Evolutionary conservation across 2,888 invertebrate species (phyloP), one percentile per base, ranked within the genome.

Genomic region (Cerastoderma edule): DNA sequence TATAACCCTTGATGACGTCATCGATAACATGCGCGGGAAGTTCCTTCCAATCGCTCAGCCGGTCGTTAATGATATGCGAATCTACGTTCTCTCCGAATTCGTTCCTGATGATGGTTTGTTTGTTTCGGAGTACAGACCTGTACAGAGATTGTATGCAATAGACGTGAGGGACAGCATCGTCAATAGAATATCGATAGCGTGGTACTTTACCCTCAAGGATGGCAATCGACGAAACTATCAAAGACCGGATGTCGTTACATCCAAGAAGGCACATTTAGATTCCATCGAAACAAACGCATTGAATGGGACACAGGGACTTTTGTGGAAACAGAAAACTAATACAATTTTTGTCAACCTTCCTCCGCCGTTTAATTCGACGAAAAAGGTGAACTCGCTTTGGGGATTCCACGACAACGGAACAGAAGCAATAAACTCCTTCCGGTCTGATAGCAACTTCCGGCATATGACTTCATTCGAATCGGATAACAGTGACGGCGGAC

Each of bases 81-180:
- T 77, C 63, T 82, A 82, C 30, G 22, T 82, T 22, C 24, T 79
- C 48, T 79, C 82, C 5, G 77, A 79, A 60, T 82, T 82, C 65
- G 75, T 82, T n/a, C 75, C 82, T 50, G 46, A 60, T 19, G 32
- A 50, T 13, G 48, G 60, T 16, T 22, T 56, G 22, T 24, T 57
- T 4, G 28, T 19, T 4, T 19, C 28, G 0, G 33, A 39, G 16
- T 35, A 5, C 16, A n/a, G 50, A 46, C 16, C 44, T 69, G 6
- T 70, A 19, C 74, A 70, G n/a, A 53, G 82, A 16, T 30, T 82
- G 16, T 82, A 82, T 53, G 82, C 82, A 3, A 77, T 79, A 56
- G 82, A 82, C 39, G 56, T 82, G 8, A 63, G 75, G 22, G 13
- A 77, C 13, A 35, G 82, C 27, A 73, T 74, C 65, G 67, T 67